Evolutionary conservation across 37 sponge, comb jelly and placozoan genomes (phyloP).

Genomic region (Bolinopsis microptera): DNA sequence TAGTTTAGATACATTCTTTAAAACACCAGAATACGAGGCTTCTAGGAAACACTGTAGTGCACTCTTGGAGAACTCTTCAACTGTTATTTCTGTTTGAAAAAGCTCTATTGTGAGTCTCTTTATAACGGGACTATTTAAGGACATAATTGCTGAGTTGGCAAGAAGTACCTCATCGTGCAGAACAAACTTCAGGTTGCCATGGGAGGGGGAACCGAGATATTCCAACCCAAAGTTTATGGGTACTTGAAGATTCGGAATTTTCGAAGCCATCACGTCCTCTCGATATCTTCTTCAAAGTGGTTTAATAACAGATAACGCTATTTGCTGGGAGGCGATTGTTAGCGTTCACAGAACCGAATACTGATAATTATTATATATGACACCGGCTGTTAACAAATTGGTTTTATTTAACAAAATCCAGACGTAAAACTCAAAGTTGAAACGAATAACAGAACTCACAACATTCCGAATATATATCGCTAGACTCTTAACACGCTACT

Average conservation of each 20-base stretch:
- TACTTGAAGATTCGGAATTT: neutral
- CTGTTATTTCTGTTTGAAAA: neutral
- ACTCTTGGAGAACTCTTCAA: neutral
- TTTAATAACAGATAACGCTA: too few relatives aligned
- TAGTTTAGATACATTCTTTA: neutral
- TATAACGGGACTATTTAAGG: neutral
- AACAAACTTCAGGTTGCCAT: conserved; percentile 1
- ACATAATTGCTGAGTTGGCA: neutral
- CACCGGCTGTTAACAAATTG: too few relatives aligned
- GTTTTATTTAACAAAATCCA: too few relatives aligned
- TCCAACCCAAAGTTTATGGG: conserved; percentile 7
- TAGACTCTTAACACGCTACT: too few relatives aligned
- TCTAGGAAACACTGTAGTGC: neutral
- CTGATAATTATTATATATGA: too few relatives aligned
- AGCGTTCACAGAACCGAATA: too few relatives aligned
- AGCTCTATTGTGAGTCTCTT: neutral
- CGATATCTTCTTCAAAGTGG: too few relatives aligned
- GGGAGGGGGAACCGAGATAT: neutral
- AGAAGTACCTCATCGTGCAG: neutral
- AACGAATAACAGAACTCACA: too few relatives aligned
- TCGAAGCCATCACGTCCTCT: too few relatives aligned
- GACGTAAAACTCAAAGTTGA: too few relatives aligned
- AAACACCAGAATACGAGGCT: neutral
- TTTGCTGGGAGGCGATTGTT: too few relatives aligned
- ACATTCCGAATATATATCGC: too few relatives aligned